A percentile compares a stretch with the other conserved stretches of the same genome.
Evolutionary conservation across 2,888 invertebrate genomes (phyloP).

Genomic region (Halictus quadricinctus): DNA sequence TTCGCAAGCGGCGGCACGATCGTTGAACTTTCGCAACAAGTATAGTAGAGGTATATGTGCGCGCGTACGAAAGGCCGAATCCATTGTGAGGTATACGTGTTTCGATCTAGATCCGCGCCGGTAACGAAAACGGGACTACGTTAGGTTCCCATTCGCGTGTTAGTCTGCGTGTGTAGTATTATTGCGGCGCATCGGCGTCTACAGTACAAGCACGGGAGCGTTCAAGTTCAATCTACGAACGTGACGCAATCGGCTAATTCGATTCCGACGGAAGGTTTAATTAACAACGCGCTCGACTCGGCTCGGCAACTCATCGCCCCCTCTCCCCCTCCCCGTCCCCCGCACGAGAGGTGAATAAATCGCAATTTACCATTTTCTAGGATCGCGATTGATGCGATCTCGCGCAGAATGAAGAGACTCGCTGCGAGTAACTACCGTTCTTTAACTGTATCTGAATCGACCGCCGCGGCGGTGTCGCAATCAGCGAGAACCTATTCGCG

Average conservation of each 20-base stretch:
- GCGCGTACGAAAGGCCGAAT: conserved; percentile 24
- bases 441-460: conserved; percentile 46
- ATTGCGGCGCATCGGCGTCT: neutral
- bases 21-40: conserved; percentile 62
- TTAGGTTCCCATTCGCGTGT: neutral
- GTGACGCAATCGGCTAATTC: conserved; percentile 10
- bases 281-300: neutral
- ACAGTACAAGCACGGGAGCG: neutral
- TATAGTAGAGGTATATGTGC: conserved; percentile 13
- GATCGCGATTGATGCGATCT: conserved; percentile 43
- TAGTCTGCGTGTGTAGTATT: neutral
- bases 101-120: conserved; percentile 46
- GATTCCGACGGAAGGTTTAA: conserved; percentile 1
- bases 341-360: conserved; percentile 48
- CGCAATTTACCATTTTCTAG: conserved; percentile 43
- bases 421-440: conserved; percentile 42
- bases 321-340: neutral
- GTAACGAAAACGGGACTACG: conserved; percentile 16
- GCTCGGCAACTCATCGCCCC: conserved; percentile 9
- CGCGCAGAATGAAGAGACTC: conserved; percentile 34
- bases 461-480: conserved; percentile 17
- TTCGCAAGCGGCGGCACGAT: conserved; percentile 59
- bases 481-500: conserved; percentile 19
- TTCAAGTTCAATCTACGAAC: conserved; percentile 32
- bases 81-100: conserved; percentile 43